Base-by-base conservation (phyloP, 2,888 invertebrate species). In the Harpagoxenus sublaevis region DNA sequence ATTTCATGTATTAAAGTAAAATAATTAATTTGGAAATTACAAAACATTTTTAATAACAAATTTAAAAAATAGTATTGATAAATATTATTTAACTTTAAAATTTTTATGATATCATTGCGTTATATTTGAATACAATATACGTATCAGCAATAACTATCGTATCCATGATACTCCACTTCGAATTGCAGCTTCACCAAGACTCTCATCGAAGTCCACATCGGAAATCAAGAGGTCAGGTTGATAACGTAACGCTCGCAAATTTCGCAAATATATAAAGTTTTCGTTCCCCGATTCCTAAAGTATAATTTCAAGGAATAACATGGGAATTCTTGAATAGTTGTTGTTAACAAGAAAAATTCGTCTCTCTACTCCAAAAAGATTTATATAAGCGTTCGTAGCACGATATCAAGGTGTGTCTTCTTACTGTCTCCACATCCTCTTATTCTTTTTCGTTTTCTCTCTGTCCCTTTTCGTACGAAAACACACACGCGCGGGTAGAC, bases 261-360 rank as follows among this genome's bases (percentile, higher is more conserved):
- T 31, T 60, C 48, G n/a, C 55, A 10, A 74, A 74, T n/a, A 6
- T 35, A 35, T 35, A 35, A 48, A 74, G 48, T 48, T 75, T 63
- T 71, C 55, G 3, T 23, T 39, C 3, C 23, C 35, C 35, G 23
- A 57, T 66, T n/a, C 31, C 55, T 71, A 60, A 81, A 48, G 23
- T 62, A 51, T 28, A 28, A 51, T 28, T 68, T 60, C 57, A 45
- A 77, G 42, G 48, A 86, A 35, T 57, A 62, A 70, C 53, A 71
- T 70, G 35, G 65, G 31, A 83, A 77, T 66, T 57, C 82, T 84
- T 82, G 84, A 85, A 84, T 77, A 85, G 48, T 15, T 85, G 63
- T 85, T 62, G 82, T 82, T 84, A 86, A 70, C 48, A 15, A 75
- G 74, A 28, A 60, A 85, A 82, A 85, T 86, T 83, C 85, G 42